These are phyloP conservation scores for Phlogophora meticulosa DNA, from an alignment of 2,888 invertebrate species.

Conservation along the genomic window DNA sequence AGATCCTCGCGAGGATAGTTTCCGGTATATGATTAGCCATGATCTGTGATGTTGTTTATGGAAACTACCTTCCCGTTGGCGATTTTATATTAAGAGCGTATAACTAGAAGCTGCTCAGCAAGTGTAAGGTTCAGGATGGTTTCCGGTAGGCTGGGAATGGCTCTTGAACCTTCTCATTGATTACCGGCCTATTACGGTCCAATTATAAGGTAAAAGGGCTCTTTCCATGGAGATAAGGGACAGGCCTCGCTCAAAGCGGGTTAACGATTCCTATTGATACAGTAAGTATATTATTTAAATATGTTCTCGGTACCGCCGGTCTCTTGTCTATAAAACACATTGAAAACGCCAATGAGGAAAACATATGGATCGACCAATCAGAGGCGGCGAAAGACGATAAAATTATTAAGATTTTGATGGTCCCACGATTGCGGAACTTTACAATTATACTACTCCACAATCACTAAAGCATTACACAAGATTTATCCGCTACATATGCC, in stretches of 20 bases:
- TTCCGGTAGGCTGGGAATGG: not conserved
- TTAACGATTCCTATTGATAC: no score
- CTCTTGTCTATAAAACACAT: no score
- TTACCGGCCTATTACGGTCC: no score
- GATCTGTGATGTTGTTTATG: constrained; percentile 48
- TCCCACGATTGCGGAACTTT: not conserved
- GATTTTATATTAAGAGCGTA: constrained; percentile 39
- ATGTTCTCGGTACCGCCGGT: no score
- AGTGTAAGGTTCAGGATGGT: constrained; percentile 38
- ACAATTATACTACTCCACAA: not conserved
- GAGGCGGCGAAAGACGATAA: no score
- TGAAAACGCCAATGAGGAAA: no score
- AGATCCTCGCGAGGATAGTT: constrained; percentile 29
- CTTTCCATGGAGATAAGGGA: no score
- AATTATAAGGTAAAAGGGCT: no score
- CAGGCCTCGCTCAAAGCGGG: no score
- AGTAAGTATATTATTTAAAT: no score
- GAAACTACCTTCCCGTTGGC: constrained; percentile 35
- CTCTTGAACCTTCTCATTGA: not conserved
- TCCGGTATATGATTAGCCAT: constrained; percentile 54
- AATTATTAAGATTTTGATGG: not conserved
- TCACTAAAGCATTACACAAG: not conserved
- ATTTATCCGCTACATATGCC: not conserved
- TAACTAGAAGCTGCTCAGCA: constrained; percentile 51
- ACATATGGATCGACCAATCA: no score